A percentile compares a stretch with the other conserved stretches of the same genome.
phyloP scores from a whole-genome alignment of 2,888 invertebrate species.

The Ochropacha duplaris region DNA sequence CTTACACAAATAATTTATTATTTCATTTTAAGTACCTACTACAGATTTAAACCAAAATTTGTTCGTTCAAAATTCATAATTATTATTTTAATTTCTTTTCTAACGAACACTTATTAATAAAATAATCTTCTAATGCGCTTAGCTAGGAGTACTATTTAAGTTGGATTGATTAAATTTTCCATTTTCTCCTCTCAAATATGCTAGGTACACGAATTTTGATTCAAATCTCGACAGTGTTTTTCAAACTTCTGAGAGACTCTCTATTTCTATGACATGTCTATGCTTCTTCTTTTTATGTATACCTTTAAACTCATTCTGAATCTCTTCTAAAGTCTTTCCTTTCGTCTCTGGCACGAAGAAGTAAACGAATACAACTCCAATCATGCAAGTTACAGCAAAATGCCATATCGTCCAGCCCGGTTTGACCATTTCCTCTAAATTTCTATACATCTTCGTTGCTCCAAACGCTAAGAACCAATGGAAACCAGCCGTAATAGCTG shows the following conservation, averaged over 20 bases:
- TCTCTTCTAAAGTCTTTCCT: conserved; percentile 80
- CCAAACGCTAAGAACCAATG: conserved; percentile 88
- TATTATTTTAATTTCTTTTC: neutral
- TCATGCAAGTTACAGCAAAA: conserved; percentile 84
- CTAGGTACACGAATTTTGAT: conserved; percentile 24
- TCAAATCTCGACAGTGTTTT: conserved; percentile 27
- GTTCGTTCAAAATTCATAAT: neutral
- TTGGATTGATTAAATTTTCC: neutral
- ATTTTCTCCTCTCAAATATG: neutral
- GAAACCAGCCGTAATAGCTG: conserved; percentile 85
- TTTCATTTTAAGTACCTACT: neutral
- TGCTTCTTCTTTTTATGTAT: conserved; percentile 67
- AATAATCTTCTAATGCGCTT: conserved; percentile 8
- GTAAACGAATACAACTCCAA: conserved; percentile 85
- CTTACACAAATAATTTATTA: neutral
- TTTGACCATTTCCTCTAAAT: conserved; percentile 79
- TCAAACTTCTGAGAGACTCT: conserved; percentile 59
- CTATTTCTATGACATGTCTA: conserved; percentile 73
- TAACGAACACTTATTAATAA: neutral
- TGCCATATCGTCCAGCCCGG: conserved; percentile 86
- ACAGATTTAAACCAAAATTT: neutral
- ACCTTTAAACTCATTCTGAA: conserved; percentile 79
- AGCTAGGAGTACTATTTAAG: neutral
- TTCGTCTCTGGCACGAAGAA: conserved; percentile 88
- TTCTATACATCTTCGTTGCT: conserved; percentile 85